These are phyloP conservation scores for Erythrolamprus reginae DNA, from an alignment of 2,113 vertebrate genomes.

Conservation along the genomic window DNA sequence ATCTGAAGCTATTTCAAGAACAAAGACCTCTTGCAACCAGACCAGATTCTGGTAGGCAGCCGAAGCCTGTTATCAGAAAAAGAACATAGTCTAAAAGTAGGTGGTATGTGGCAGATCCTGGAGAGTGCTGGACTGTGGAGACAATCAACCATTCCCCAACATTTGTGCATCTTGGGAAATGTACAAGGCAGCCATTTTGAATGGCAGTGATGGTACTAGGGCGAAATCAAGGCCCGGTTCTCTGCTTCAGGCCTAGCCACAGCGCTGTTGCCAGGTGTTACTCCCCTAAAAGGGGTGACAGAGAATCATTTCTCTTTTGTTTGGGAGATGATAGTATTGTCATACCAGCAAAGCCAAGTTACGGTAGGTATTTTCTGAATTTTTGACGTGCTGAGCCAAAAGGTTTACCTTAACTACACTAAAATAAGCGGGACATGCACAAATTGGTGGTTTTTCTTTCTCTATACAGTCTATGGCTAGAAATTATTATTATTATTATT, in stretches of 20 bases:
- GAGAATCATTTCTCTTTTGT: too few relatives aligned
- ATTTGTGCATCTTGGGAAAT: not conserved
- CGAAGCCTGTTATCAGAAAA: not conserved
- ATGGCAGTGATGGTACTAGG: not conserved
- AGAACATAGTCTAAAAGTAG: not conserved
- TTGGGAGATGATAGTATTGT: too few relatives aligned
- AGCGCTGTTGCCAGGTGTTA: not conserved
- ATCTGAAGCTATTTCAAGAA: not conserved
- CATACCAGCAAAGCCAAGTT: too few relatives aligned
- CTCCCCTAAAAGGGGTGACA: too few relatives aligned
- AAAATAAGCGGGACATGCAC: not conserved
- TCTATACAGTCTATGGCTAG: not conserved
- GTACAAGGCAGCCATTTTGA: not conserved
- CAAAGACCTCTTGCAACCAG: not conserved
- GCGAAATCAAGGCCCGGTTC: not conserved
- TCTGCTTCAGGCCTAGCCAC: not conserved
- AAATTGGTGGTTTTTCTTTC: not conserved
- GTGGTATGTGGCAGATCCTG: not conserved
- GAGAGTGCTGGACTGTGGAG: not conserved
- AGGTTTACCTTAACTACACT: too few relatives aligned
- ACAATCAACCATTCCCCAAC: not conserved
- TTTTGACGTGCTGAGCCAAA: too few relatives aligned
- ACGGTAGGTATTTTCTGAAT: too few relatives aligned
- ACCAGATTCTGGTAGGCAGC: not conserved
- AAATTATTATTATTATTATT: too few relatives aligned